These are phyloP conservation scores for Drosophila cognata DNA, from an alignment of 2,888 invertebrate genomes.

Conservation along the genomic window DNA sequence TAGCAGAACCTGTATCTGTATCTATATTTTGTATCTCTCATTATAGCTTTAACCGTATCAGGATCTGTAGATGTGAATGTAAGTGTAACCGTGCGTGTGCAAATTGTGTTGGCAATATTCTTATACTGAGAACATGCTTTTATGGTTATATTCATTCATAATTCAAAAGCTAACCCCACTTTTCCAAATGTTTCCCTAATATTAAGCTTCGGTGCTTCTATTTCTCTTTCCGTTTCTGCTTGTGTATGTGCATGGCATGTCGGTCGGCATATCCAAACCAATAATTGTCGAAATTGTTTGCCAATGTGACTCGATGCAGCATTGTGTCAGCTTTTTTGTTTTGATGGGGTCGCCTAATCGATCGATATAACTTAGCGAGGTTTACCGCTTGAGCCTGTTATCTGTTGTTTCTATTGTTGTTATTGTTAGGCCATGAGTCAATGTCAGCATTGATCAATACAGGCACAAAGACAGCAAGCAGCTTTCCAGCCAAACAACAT, in stretches of 20 bases:
- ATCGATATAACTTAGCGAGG: slow-evolving; percentile 35
- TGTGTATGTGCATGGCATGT: not conserved
- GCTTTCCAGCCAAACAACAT: not conserved
- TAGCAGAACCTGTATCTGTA: not conserved
- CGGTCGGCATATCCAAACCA: slow-evolving; percentile 29
- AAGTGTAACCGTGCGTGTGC: slow-evolving; percentile 2
- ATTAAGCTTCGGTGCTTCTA: not conserved
- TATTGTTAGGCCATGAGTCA: slow-evolving; percentile 38
- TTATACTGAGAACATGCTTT: slow-evolving; percentile 42
- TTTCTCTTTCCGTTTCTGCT: not conserved
- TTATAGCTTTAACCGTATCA: not conserved
- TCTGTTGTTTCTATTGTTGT: slow-evolving; percentile 22
- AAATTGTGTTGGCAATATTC: slow-evolving; percentile 1
- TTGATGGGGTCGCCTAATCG: slow-evolving; percentile 19
- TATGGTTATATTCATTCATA: slow-evolving; percentile 62
- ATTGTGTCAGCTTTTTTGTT: not conserved
- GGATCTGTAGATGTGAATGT: slow-evolving; percentile 11
- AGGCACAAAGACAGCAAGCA: slow-evolving; percentile 15
- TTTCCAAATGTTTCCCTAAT: slow-evolving; percentile 21
- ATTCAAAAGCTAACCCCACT: slow-evolving; percentile 41
- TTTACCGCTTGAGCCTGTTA: slow-evolving; percentile 22
- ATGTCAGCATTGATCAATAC: slow-evolving; percentile 50
- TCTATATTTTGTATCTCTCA: not conserved
- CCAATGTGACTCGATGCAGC: slow-evolving; percentile 28
- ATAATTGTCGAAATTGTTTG: slow-evolving; percentile 44